A percentile compares a stretch with the other conserved stretches of the same genome.
phyloP scores from a whole-genome alignment of 2,797 vertebrate species.

The Brotogeris chrysoptera region DNA sequence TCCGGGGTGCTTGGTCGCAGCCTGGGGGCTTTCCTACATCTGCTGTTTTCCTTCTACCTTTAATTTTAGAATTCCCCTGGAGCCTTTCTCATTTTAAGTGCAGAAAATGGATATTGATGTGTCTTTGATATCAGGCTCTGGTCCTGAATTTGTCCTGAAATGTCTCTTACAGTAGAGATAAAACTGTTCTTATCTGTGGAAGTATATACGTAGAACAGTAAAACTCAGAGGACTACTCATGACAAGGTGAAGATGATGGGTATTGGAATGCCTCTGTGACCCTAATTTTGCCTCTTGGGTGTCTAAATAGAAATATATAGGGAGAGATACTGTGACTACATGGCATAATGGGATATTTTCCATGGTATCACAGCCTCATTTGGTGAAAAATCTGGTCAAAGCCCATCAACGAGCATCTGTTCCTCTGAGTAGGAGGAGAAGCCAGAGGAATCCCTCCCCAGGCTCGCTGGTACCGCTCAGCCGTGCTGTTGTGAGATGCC shows the following conservation, averaged over 20 bases:
- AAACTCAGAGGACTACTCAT: not conserved
- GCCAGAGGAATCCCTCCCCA: not conserved
- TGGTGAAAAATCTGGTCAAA: not conserved
- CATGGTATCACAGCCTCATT: rapidly evolving
- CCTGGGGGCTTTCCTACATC: not conserved
- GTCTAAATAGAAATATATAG: not conserved
- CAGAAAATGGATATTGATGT: not conserved
- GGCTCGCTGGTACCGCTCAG: not conserved
- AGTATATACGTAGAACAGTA: not conserved
- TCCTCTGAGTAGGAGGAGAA: not conserved
- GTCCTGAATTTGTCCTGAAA: not conserved
- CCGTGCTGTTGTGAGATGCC: not conserved
- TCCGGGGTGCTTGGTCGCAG: not conserved
- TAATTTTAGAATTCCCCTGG: not conserved
- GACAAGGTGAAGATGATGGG: not conserved
- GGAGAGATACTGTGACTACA: not conserved
- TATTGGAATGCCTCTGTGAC: not conserved
- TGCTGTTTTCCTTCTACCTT: not conserved
- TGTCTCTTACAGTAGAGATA: not conserved
- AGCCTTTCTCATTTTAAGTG: not conserved
- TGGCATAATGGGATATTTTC: not conserved
- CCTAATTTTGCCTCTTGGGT: not conserved
- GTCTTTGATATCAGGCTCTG: not conserved
- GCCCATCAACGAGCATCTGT: not conserved
- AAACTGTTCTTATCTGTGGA: not conserved